Base-by-base conservation (phyloP, 2,113 vertebrate species). In the Bubo scandiacus region DNA sequence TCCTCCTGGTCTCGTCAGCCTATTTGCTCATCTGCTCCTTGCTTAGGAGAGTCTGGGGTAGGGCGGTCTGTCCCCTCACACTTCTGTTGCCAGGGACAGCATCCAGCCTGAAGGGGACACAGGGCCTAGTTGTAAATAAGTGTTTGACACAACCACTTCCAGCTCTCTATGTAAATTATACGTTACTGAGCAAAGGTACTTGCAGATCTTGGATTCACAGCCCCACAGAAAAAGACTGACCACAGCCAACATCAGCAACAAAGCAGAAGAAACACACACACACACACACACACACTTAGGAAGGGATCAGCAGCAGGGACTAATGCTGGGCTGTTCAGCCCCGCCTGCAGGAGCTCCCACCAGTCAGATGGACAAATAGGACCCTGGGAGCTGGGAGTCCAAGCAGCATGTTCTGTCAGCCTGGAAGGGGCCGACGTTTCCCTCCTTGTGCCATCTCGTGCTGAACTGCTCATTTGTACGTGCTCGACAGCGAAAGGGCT, bases 11-110 rank as follows among this genome's bases (percentile, higher is more conserved):
- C 59, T 80, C 66, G 71, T 57, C 87, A 83, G 66, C 30, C 80
- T 77, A 23, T 72, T 73, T 66, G 36, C 22, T 66, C 25, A 25
- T 40, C 62, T 71, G 77, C 34, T 75, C 59, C 74, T 63, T 88
- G 67, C 51, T 81, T 34, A 65, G 40, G 86, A 80, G 74, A 84
- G 20, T 63, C 51, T 34, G 43, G 54, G 10, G 40, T 11, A 67
- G 25, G 38, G 62, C 78, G 40, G 19, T 34, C 21, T 3, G 58
- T 82, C 45, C 12, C 51, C 43, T 85, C 65, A n/a, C 18, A 5
- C n/a, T 62, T 78, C 43, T 90, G 66, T 82, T 79, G 82, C 84
- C 40, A 77, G 54, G 30, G 42, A 67, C 70, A 93, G 68, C 72
- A 58, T 59, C 62, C 8, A 1, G 79, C 63, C 71, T 43, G 34